Evolutionary conservation across 2,888 invertebrate genomes (phyloP), one percentile per base, ranked within the genome.

Genomic region (Alloscopus bannaensis): DNA sequence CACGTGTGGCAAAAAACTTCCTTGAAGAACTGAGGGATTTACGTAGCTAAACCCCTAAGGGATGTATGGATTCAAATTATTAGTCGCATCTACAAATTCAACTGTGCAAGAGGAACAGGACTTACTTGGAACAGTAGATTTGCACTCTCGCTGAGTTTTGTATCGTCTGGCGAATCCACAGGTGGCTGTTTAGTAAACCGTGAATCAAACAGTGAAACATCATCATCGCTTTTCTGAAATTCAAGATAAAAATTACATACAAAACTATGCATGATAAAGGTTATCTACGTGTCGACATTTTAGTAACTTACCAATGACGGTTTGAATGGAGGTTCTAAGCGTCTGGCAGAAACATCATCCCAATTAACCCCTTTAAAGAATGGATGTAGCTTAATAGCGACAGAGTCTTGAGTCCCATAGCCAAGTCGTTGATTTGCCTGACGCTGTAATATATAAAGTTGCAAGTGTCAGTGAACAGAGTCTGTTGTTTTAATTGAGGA

Each of bases 161-260:
- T 94, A 88, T 97, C 96, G 88, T 95, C 98, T 16, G 99, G 99
- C 40, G 98, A 98, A 90, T 99, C 99, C 36, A 99, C 95, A 42
- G 99, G 98, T 75, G 97, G 95, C 89, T 97, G 96, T 88, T 94
- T 93, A 73, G 99, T 99, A 89, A 99, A 99, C 89, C 97, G 95
- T 83, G 95, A 96, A 89, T 99, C 99, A 89, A 99, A 99, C 88
- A 98, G 97, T 75, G 98, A 98, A 13, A 97, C 97, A 89, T 99
- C 99, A 88, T 98, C 98, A 88, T 97, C 98, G 88, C 95, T 93
- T 86, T 92, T 90, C 96, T 96, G 89, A 84, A 90, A 90, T 69
- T 42, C 2, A n/a, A n/a, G 20, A 22, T 52, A 4, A 52, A 52
- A 20, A 52, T 6, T 36, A 8, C 13, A 8, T 6, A 8, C 36